These are phyloP conservation scores for Phodopus roborovskii DNA, from an alignment of 2,113 vertebrate genomes.

Conservation along the genomic window DNA sequence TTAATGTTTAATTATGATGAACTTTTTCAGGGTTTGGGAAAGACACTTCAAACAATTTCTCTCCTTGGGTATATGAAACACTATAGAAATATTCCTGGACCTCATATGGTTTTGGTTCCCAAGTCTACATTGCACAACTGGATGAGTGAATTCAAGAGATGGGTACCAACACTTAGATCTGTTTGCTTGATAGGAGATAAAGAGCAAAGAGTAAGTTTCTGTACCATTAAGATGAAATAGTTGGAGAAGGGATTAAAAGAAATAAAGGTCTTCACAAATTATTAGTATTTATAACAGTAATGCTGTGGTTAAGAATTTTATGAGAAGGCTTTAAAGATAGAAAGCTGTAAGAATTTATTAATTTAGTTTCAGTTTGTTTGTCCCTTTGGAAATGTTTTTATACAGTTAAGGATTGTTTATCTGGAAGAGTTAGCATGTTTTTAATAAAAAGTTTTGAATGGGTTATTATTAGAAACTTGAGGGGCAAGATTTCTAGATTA, in stretches of 20 bases:
- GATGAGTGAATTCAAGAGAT: conserved; percentile 99
- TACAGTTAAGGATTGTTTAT: conserved; percentile 4
- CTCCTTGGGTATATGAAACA: conserved; percentile 99
- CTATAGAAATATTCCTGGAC: conserved; percentile 99
- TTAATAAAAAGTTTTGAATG: not conserved
- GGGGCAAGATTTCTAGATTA: conserved; percentile 35
- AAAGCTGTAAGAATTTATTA: not conserved
- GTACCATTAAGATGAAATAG: not conserved
- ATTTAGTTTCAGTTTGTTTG: not conserved
- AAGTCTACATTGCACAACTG: conserved; percentile 99
- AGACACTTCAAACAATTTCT: conserved; percentile 98
- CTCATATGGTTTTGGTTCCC: conserved; percentile 99
- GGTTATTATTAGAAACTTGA: not conserved
- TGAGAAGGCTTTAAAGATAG: not conserved
- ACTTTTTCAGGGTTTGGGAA: conserved; percentile 93
- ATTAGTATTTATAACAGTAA: not conserved
- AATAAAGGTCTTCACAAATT: not conserved
- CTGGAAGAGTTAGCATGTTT: not conserved
- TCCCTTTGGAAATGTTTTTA: not conserved
- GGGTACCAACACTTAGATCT: conserved; percentile 97
- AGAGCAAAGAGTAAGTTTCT: conserved; percentile 92
- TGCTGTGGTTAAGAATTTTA: not conserved
- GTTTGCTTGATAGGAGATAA: conserved; percentile 97
- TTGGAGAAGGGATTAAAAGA: not conserved
- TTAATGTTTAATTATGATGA: conserved; percentile 36